These are phyloP conservation scores for Chiloscyllium punctatum DNA, from an alignment of 2,797 vertebrate species.

Conservation along the genomic window DNA sequence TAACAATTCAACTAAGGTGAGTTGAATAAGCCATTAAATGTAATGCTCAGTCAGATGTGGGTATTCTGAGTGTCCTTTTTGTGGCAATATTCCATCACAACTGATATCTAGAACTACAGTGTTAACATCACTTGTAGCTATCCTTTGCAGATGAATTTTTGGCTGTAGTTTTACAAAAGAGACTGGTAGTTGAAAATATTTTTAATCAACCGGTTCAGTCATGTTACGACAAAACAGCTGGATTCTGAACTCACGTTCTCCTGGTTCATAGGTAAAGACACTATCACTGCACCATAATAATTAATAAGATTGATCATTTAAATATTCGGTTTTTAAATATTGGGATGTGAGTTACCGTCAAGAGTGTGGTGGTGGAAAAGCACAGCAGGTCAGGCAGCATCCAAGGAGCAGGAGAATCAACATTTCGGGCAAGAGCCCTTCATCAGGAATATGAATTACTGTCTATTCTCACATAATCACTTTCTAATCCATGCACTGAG, in stretches of 20 bases:
- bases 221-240: too few species aligned
- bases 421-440: too few species aligned
- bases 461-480: not conserved
- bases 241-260: too few species aligned
- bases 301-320: not conserved
- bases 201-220: too few species aligned
- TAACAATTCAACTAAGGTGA: not conserved
- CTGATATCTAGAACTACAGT: not conserved
- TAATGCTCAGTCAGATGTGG: not conserved
- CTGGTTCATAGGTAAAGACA: too few species aligned
- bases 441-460: not conserved
- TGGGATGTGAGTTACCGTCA: not conserved
- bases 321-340: not conserved
- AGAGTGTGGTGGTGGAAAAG: too few species aligned
- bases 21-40: not conserved
- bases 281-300: too few species aligned
- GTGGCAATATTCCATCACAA: not conserved
- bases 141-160: not conserved
- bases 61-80: not conserved
- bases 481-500: not conserved
- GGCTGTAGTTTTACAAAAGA: not conserved
- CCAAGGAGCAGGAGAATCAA: too few species aligned
- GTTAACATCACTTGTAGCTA: not conserved
- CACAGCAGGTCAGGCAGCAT: too few species aligned
- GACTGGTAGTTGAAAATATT: too few species aligned